Percentiles rank a stretch among this genome's conserved stretches.
Conservation (phyloP, 2,797 vertebrate genomes). For the Selene dorsalis region DNA sequence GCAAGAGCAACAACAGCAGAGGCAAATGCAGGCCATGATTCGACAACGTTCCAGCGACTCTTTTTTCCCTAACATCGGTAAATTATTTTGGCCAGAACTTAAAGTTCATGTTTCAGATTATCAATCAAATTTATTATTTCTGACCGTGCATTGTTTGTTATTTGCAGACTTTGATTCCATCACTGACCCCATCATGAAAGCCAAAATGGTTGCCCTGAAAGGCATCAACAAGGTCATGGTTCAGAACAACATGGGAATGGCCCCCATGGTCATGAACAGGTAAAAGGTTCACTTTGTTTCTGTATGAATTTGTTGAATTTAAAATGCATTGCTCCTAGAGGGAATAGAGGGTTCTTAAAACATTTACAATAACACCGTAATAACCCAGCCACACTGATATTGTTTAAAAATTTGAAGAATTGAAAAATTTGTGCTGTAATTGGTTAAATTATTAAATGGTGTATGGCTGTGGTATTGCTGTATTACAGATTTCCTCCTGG, state of each 20-base stretch:
- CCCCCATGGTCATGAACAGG: conserved; percentile 95
- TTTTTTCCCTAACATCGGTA: conserved; percentile 98
- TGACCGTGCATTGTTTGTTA: conserved; percentile 36
- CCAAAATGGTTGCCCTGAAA: conserved; percentile 99
- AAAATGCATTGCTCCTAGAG: not conserved
- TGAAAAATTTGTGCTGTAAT: not conserved
- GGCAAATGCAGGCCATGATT: conserved; percentile 99
- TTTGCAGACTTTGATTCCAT: conserved; percentile 96
- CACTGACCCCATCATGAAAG: conserved; percentile 99
- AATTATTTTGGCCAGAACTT: conserved; percentile 2
- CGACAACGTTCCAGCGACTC: conserved; percentile 94
- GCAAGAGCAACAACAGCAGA: conserved; percentile 98
- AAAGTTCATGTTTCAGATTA: not conserved
- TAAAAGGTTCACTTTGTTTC: conserved; percentile 71
- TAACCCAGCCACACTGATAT: not conserved
- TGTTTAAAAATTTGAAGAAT: not conserved
- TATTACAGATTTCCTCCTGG: conserved; percentile 89
- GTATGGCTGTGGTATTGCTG: conserved; percentile 11
- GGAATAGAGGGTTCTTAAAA: not conserved
- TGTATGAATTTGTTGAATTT: not conserved
- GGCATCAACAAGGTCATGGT: conserved; percentile 99
- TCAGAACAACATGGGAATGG: conserved; percentile 97
- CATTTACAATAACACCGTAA: not conserved
- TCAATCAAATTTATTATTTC: conserved; percentile 1
- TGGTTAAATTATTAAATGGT: conserved; percentile 5